Evolutionary conservation across 2,888 invertebrate species (phyloP).

Genomic region (Brachypalpus laphriformis): DNA sequence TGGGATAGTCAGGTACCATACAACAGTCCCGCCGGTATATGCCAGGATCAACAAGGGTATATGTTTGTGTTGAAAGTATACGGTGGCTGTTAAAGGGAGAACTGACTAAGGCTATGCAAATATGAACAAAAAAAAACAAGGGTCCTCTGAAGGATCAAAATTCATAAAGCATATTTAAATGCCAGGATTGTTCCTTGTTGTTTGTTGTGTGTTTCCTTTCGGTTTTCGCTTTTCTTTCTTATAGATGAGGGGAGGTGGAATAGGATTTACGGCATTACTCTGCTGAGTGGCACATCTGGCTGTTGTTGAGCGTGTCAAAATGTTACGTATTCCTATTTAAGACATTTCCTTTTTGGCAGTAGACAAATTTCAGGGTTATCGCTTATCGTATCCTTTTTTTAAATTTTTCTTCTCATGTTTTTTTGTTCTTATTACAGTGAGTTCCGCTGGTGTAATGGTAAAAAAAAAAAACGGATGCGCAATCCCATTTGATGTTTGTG

Average conservation of each 20-base stretch:
- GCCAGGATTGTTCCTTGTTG: constrained; percentile 45
- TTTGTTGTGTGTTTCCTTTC: constrained; percentile 35
- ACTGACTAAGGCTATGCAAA: constrained; percentile 29
- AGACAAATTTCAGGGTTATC: constrained; percentile 67
- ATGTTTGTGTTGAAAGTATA: constrained; percentile 42
- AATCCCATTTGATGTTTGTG: constrained; percentile 56
- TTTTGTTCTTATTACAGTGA: constrained; percentile 26
- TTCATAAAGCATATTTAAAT: constrained; percentile 73
- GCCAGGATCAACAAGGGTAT: constrained; percentile 54
- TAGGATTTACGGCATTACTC: constrained; percentile 48
- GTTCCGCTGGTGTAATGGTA: constrained; percentile 20
- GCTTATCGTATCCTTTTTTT: constrained; percentile 50
- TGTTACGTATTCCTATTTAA: constrained; percentile 42
- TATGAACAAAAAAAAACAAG: neutral
- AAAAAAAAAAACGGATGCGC: constrained; percentile 31
- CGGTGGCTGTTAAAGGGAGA: constrained; percentile 6
- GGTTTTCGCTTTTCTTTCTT: neutral
- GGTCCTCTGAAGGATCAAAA: constrained; percentile 57
- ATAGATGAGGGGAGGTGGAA: neutral
- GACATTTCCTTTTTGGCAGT: constrained; percentile 48
- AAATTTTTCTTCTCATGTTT: neutral
- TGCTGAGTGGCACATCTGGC: constrained; percentile 63
- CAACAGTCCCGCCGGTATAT: neutral
- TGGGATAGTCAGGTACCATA: constrained; percentile 17
- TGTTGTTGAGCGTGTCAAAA: constrained; percentile 66